phyloP scores from a whole-genome alignment of 2,888 invertebrate genomes.

The Lepidocyrtoides sp. region DNA sequence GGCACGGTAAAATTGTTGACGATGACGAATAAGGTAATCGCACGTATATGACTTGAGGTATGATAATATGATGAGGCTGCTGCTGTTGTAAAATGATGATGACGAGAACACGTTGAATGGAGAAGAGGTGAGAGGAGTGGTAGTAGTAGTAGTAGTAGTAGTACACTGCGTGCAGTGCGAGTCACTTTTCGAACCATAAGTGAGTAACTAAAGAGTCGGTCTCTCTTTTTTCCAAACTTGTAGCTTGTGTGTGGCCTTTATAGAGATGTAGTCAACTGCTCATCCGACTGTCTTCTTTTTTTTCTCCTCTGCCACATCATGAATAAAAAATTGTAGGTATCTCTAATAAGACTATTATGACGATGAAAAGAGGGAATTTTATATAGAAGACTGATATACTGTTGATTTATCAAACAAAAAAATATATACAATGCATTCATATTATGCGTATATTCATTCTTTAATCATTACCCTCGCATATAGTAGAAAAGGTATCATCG shows the following conservation, averaged over 20 bases:
- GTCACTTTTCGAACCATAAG: conserved; percentile 53
- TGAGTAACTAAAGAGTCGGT: conserved; percentile 73
- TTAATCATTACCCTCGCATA: conserved; percentile 50
- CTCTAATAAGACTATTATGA: conserved; percentile 57
- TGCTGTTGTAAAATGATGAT: conserved; percentile 53
- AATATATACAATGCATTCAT: too few relatives aligned
- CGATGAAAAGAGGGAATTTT: conserved; percentile 45
- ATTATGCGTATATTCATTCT: conserved; percentile 6
- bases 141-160: conserved; percentile 73
- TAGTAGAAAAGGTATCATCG: background rate
- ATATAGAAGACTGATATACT: background rate
- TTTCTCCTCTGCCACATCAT: conserved; percentile 68
- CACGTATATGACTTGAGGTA: conserved; percentile 55
- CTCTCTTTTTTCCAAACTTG: conserved; percentile 58
- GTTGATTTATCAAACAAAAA: background rate
- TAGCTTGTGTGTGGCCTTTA: conserved; percentile 85
- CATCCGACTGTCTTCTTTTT: conserved; percentile 76
- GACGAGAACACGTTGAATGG: conserved; percentile 71
- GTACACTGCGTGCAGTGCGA: conserved; percentile 60
- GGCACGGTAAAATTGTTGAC: background rate
- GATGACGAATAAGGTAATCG: conserved; percentile 64
- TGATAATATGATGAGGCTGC: conserved; percentile 62
- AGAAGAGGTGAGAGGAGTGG: conserved; percentile 78
- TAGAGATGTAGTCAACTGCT: conserved; percentile 83
- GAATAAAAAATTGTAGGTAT: conserved; percentile 61